Evolutionary conservation across 1,140 invertebrate species (phyloP).

Genomic region (Caenorhabditis briggsae): DNA sequence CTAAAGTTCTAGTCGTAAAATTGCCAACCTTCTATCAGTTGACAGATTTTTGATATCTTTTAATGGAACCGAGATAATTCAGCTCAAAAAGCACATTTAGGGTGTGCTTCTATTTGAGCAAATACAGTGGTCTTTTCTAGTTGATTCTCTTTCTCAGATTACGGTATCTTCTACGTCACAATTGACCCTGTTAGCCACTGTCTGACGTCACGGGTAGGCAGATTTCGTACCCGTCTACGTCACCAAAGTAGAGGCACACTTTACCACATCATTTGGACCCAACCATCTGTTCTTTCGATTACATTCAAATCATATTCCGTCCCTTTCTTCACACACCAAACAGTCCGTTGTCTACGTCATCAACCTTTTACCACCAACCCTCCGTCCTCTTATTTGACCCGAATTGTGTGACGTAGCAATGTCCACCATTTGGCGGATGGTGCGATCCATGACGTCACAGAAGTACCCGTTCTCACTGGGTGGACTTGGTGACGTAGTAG

Average conservation of each 20-base stretch:
- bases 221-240: not conserved
- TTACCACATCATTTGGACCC: not conserved
- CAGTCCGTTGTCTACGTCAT: not conserved
- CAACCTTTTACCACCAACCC: not conserved
- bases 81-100: too few species aligned
- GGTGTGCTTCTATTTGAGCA: too few species aligned
- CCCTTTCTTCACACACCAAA: not conserved
- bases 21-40: too few species aligned
- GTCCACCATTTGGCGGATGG: constrained; percentile 8
- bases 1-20: too few species aligned
- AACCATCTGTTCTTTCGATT: not conserved
- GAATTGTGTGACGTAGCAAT: not conserved
- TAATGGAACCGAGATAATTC: too few species aligned
- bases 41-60: too few species aligned
- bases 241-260: not conserved
- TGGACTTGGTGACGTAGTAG: not conserved
- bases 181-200: not conserved
- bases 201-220: not conserved
- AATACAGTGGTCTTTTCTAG: too few species aligned
- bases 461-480: too few species aligned
- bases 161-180: too few species aligned
- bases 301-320: not conserved
- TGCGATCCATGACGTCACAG: constrained; percentile 20
- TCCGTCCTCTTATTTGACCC: not conserved
- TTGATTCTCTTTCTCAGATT: too few species aligned